Percentiles rank a stretch among this genome's conserved stretches.
These are phyloP conservation scores for Aurelia aurita DNA, from an alignment of 30 jellyfish, hydroid and myxozoan genomes.

Conservation along the genomic window DNA sequence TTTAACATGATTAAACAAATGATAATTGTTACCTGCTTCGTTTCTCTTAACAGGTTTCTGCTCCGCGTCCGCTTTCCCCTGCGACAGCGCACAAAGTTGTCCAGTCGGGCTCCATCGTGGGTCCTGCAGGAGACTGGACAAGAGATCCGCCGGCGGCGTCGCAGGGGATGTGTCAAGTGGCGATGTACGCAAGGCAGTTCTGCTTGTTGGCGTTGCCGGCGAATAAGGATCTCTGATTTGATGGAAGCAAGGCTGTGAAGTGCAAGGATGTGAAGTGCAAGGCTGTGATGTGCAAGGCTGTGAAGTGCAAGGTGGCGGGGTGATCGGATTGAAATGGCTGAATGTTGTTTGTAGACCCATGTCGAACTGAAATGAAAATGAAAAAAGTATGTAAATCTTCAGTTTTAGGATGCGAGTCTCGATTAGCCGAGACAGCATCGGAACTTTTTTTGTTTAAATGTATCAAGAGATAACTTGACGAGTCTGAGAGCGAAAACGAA, in stretches of 20 bases:
- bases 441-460: no score
- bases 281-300: background rate
- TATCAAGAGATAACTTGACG: no score
- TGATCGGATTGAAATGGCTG: conserved; percentile 46
- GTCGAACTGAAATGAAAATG: conserved; percentile 30
- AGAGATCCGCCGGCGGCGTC: conserved; percentile 29
- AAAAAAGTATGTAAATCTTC: background rate
- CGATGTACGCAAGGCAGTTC: conserved; percentile 26
- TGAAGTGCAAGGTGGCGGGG: conserved; percentile 46
- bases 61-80: conserved; percentile 24
- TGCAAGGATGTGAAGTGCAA: no score
- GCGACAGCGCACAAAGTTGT: conserved; percentile 42
- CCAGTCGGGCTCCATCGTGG: conserved; percentile 91
- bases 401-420: background rate
- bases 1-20: background rate
- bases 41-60: conserved; percentile 28
- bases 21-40: conserved; percentile 50
- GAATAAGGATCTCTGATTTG: conserved; percentile 19
- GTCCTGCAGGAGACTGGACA: conserved; percentile 68
- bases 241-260: background rate
- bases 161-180: conserved; percentile 1
- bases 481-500: no score
- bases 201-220: conserved; percentile 39
- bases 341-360: conserved; percentile 44
- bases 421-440: no score